Evolutionary conservation across 2,888 invertebrate genomes (phyloP), one percentile per base, ranked within the genome.

Genomic region (Sarcophaga caerulescens): DNA sequence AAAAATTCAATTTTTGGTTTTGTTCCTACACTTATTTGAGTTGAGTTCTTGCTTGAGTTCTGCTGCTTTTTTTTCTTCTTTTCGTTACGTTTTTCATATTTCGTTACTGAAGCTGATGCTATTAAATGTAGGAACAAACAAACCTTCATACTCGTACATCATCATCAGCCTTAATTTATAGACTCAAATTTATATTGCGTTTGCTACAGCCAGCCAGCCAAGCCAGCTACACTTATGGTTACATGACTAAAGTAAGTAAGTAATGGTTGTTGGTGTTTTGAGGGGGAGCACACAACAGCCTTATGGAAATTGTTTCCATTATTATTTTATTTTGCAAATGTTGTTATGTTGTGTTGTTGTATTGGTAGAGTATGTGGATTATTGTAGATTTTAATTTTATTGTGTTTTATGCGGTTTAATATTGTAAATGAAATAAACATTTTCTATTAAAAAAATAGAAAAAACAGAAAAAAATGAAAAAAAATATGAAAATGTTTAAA

Each of bases 161-260:
- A 81, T 14, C 80, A 81, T 81, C 80, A 81, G 62, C 74, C 66
- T 81, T 81, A 73, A 81, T 74, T 81, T 81, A 81, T 74, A 47
- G 66, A 74, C 80, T 81, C 66, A 62, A 81, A 74, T 81, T 81
- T 73, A 71, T 80, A 73, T 73, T 78, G 70, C 69, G 69, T 45
- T 77, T 52, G 14, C 52, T 14, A 14, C 35, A 35, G 10, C 1
- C 35, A 35, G 1, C 10, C 35, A 35, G 1, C 8, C 35, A 8
- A 35, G 35, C 17, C 17, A 14, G 52, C 17, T 52, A 52, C 52
- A 14, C 14, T 52, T 52, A 14, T 52, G 52, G 52, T 52, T 14
- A 52, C 52, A 52, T 12, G 52, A 52, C 17, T 14, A 10, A 35
- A 35, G 35, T 35, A 35, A 35, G 35, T 35, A 35, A 8, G 35